Conservation (phyloP, 2,797 vertebrate species). For the Darevskia mixta region DNA sequence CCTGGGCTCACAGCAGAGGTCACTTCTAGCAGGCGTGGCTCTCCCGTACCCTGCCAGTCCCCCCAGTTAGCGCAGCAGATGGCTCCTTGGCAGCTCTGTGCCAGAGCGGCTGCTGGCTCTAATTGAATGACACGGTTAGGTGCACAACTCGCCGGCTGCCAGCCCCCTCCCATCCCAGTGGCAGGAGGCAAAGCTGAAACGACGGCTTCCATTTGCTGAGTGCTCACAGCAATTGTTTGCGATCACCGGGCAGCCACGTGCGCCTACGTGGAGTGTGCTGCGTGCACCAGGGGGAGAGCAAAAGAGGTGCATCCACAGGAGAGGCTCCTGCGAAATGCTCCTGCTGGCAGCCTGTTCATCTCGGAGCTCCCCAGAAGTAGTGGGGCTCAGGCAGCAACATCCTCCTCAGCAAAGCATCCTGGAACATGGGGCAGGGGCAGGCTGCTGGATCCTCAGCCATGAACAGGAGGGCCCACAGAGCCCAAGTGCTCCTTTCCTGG, state of each 20-base stretch:
- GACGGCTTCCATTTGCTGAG: constrained; percentile 65
- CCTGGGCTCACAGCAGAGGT: background rate
- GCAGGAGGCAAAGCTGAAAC: constrained; percentile 59
- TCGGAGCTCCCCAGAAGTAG: background rate
- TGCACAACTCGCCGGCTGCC: constrained; percentile 75
- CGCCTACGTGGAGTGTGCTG: background rate
- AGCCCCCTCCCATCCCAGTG: constrained; percentile 48
- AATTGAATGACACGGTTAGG: constrained; percentile 79
- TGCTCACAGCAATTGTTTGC: constrained; percentile 15
- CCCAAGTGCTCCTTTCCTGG: no score
- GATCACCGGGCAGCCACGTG: background rate
- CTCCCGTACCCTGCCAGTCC: background rate
- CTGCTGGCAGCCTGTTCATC: background rate
- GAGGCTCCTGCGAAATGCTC: background rate
- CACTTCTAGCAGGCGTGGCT: background rate
- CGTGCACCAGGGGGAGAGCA: background rate
- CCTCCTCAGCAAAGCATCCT: background rate
- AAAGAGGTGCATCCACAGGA: background rate
- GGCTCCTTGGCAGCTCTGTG: constrained; percentile 70
- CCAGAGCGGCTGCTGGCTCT: constrained; percentile 64
- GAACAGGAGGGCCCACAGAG: background rate
- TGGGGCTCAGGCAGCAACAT: background rate
- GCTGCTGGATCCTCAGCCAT: background rate
- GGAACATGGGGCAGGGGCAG: background rate
- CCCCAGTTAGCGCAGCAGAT: constrained; percentile 67